Conservation (phyloP, 2,888 invertebrate species). For the Parnassius smintheus region DNA sequence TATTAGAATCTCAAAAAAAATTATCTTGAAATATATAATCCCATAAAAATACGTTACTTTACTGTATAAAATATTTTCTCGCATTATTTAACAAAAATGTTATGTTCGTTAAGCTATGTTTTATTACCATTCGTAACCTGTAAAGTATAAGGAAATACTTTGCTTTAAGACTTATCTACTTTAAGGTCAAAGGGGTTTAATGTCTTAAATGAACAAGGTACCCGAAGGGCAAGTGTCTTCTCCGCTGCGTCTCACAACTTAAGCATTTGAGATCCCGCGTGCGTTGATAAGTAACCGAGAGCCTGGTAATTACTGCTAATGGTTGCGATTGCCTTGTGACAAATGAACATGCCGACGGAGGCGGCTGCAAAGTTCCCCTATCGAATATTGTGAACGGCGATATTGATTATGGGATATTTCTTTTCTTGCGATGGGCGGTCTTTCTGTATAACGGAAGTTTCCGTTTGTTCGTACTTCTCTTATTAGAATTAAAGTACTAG, state of each 20-base stretch:
- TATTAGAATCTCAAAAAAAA: no score
- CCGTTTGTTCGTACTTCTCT: neutral
- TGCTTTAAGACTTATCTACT: conserved; percentile 16
- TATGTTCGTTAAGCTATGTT: conserved; percentile 9
- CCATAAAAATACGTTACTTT: no score
- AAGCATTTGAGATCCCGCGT: conserved; percentile 24
- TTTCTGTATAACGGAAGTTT: conserved; percentile 3
- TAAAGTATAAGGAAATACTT: conserved; percentile 1
- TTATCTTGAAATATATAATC: no score
- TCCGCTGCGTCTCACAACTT: conserved; percentile 18
- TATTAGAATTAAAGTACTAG: no score
- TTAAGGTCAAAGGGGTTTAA: conserved; percentile 25
- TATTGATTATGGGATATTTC: conserved; percentile 25
- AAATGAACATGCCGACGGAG: conserved; percentile 27
- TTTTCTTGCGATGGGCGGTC: conserved; percentile 22
- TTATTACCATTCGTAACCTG: conserved; percentile 14
- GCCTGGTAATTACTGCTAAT: conserved; percentile 30
- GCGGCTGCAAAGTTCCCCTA: conserved; percentile 18
- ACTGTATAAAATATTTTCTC: neutral
- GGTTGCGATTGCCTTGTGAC: conserved; percentile 30
- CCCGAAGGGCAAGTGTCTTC: conserved; percentile 16
- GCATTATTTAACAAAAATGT: no score
- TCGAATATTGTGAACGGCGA: conserved; percentile 24
- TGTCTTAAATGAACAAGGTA: conserved; percentile 7
- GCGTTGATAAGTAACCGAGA: conserved; percentile 24